Base-by-base conservation (phyloP, 1,140 invertebrate species). In the Euura saliciscinereae region DNA sequence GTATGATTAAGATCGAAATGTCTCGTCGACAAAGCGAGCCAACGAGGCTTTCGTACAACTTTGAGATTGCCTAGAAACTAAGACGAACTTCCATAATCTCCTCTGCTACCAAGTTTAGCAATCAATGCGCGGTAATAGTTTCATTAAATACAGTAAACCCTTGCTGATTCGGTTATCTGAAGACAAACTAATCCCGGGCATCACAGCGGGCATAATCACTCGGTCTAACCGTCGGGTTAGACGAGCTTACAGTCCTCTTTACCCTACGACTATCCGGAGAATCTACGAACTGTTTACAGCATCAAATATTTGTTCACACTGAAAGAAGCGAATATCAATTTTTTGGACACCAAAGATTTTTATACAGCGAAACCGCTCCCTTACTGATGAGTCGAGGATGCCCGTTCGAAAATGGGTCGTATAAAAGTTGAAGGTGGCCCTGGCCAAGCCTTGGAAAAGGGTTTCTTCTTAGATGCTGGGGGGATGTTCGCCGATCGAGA, bases 61-160 rank as follows among this genome's bases (percentile, higher is more conserved):
- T 79, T 78, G 75, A 79, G 74, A 79, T 79, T 79, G 78, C 74
- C 75, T 76, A 75, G 78, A 74, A 79, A 71, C 75, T 71, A 74
- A 65, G 74, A 69, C 70, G 76, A 82, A 83, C 77, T 83, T 83
- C 71, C 77, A 83, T 83, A 82, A 83, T 83, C 80, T 82, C 80
- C 73, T 71, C 73, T 42, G 65, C 5, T 7, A 45, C 78, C 77
- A 83, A 82, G 79, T 83, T 83, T 81, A 76, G 79, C 78, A 83
- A 83, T 83, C 82, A 83, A 83, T 83, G 79, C 78, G 77, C 80
- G 79, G 80, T 82, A 83, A 83, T 78, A 80, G 80, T 83, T 83
- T 83, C 80, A 83, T 83, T 83, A 81, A 82, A 83, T 83, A 83
- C 79, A 79, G 77, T 78, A 79, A 78, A 75, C 78, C 79, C 77